Base-by-base conservation (phyloP, 1,140 invertebrate genomes). In the Drosophila insularis region DNA sequence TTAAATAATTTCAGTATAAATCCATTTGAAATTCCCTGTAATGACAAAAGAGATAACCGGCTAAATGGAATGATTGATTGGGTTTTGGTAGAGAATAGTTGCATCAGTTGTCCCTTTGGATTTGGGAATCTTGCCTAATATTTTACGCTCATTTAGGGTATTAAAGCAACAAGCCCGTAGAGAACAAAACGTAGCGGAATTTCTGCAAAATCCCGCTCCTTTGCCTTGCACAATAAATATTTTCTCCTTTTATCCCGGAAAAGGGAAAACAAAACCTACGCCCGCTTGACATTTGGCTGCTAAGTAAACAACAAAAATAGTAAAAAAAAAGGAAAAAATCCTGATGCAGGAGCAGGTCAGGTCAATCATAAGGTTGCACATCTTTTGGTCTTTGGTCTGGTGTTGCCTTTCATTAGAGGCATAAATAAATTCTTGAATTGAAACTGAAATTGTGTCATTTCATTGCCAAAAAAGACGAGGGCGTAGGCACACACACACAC, bases 221-320 rank as follows among this genome's bases (percentile, higher is more conserved):
- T 27, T 27, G 27, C 27, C 27, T 27, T 27, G 27, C 27, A 27
- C 27, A 27, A 27, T 27, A 27, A 27, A 27, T 5, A 27, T 6
- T 27, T 27, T 27, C 0, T 27, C 5, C 27, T 27, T 6, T 27
- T 27, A 60, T 56, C 64, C 68, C 84, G 82, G 84, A 87, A 6
- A 27, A 87, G 75, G 79, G 71, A 87, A 85, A 75, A 87, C 65
- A 74, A 82, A 70, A 87, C 79, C 82, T 66, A 82, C 79, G 76
- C 82, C 84, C 82, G 84, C 84, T 87, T 87, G 82, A 87, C 82
- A 87, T 87, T 87, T 87, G 82, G 82, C 84, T 87, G 82, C 80
- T 87, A 76, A 87, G 63, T 70, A 87, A 87, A 87, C 72, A 61
- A 67, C 67, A 23, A 66, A 70, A 31, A 39, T 37, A 35, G 31